phyloP scores from a whole-genome alignment of 2,797 vertebrate genomes.

The Orientallactaga sibirica region DNA sequence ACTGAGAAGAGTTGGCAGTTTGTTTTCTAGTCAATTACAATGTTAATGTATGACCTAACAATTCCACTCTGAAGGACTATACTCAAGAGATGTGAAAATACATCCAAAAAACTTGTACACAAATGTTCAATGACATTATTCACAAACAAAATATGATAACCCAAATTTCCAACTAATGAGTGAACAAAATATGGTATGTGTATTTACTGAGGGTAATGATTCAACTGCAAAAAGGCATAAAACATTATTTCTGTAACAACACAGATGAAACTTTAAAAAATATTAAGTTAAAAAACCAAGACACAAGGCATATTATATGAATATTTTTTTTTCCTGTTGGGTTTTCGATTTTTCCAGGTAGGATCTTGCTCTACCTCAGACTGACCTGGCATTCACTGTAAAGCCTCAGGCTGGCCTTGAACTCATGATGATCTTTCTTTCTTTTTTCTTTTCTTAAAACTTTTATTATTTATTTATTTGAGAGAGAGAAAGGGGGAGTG shows the following conservation, averaged over 20 bases:
- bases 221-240: neutral
- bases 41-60: constrained; percentile 3
- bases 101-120: neutral
- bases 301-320: neutral
- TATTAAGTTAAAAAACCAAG: neutral
- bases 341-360: too few species aligned
- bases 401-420: too few species aligned
- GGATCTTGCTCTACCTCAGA: too few species aligned
- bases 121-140: neutral
- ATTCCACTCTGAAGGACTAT: constrained; percentile 42
- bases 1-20: neutral
- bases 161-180: constrained; percentile 11
- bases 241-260: neutral
- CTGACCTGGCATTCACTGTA: too few species aligned
- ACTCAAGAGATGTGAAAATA: neutral
- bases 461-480: too few species aligned
- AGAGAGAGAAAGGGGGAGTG: too few species aligned
- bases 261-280: constrained; percentile 29
- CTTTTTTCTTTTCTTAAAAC: too few species aligned
- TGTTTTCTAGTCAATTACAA: neutral
- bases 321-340: too few species aligned
- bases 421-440: too few species aligned
- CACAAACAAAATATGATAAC: constrained; percentile 12
- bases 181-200: neutral
- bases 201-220: neutral